These are phyloP conservation scores for Emydocephalus ijimae DNA, from an alignment of 2,113 vertebrate genomes.

Conservation along the genomic window DNA sequence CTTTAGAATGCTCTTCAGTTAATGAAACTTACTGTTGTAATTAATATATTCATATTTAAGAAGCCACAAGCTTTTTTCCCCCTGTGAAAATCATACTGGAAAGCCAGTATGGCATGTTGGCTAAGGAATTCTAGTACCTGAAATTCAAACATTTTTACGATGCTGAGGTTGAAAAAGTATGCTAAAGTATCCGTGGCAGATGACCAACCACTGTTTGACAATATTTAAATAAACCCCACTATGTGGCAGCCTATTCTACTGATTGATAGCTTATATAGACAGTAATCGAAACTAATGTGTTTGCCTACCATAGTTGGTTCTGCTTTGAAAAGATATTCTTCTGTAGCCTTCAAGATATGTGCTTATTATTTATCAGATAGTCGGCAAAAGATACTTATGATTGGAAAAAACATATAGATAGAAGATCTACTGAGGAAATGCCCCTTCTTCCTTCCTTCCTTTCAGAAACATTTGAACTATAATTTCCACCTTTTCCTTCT, in stretches of 20 bases:
- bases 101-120: neutral
- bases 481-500: neutral
- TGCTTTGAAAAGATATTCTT: neutral
- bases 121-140: neutral
- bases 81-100: neutral
- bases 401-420: neutral
- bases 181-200: neutral
- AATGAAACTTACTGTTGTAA: neutral
- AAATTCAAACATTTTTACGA: neutral
- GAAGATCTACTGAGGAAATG: neutral
- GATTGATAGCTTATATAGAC: neutral
- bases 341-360: neutral
- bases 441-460: neutral
- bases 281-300: neutral
- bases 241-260: neutral
- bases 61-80: neutral
- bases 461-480: neutral
- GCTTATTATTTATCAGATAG: neutral
- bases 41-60: neutral
- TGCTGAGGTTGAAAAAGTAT: neutral
- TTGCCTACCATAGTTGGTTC: neutral
- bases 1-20: neutral
- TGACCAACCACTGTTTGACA: neutral
- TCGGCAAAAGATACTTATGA: neutral
- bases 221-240: neutral